A percentile compares a stretch with the other conserved stretches of the same genome.
Evolutionary conservation across 2,113 vertebrate species (phyloP).

Genomic region (Acanthisitta chloris): DNA sequence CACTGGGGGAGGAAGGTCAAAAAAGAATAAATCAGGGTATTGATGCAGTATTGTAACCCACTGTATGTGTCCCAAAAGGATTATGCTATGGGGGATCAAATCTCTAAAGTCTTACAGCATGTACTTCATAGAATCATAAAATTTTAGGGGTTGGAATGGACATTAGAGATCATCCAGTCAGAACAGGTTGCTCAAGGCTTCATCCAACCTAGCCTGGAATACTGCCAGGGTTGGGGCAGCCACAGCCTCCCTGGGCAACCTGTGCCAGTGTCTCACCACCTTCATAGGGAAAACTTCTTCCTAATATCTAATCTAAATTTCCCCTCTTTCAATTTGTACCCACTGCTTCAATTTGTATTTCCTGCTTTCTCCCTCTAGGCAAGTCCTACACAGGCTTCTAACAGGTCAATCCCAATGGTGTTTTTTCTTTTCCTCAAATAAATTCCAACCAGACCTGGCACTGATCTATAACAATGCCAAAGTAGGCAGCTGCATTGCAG

Average conservation of each 20-base stretch:
- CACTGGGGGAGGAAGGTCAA: background rate
- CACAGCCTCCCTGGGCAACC: too few species aligned
- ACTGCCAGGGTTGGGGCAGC: too few species aligned
- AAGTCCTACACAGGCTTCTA: background rate
- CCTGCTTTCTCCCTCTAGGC: background rate
- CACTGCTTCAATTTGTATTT: too few species aligned
- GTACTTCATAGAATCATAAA: too few species aligned
- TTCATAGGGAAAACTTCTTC: too few species aligned
- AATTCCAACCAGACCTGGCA: slow-evolving; percentile 77
- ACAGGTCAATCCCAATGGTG: background rate
- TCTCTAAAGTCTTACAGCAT: background rate
- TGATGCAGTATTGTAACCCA: background rate
- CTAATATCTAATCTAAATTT: too few species aligned
- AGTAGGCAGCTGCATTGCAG: slow-evolving; percentile 86
- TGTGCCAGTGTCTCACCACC: too few species aligned
- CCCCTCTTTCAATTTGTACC: too few species aligned
- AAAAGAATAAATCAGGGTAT: background rate
- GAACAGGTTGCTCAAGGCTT: too few species aligned
- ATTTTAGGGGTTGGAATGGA: too few species aligned
- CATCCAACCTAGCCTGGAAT: too few species aligned
- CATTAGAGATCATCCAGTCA: too few species aligned
- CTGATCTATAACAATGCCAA: slow-evolving; percentile 88
- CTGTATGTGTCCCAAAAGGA: background rate
- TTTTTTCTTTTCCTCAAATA: slow-evolving; percentile 37
- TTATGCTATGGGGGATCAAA: background rate